Conservation (phyloP, 2,797 vertebrate genomes). For the Pseudotriccus pelzelni region DNA sequence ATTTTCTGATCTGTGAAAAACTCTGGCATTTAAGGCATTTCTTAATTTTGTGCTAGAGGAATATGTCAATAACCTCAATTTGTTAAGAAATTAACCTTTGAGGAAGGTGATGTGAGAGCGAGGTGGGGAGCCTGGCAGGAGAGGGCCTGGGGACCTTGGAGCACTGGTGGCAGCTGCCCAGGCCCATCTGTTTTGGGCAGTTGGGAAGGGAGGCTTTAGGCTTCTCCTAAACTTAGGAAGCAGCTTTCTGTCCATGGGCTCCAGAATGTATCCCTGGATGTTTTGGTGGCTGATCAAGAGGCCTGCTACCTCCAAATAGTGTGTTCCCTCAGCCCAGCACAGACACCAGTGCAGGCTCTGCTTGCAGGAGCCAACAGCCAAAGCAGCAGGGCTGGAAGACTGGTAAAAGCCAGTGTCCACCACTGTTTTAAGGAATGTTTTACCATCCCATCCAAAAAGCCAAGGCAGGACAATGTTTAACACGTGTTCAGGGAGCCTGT, state of each 20-base stretch:
- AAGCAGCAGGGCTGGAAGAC: neutral
- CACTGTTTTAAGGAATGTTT: neutral
- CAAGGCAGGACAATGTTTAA: neutral
- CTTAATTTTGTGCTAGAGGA: neutral
- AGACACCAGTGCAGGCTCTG: neutral
- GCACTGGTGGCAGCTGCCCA: fast-evolving
- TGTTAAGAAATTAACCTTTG: neutral
- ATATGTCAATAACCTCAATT: neutral
- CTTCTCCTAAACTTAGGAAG: neutral
- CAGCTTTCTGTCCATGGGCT: neutral
- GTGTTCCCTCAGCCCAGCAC: neutral
- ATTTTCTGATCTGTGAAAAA: neutral
- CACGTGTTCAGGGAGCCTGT: fast-evolving
- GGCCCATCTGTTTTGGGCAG: fast-evolving
- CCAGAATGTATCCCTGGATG: neutral
- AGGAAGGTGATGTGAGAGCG: neutral
- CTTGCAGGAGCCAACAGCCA: neutral
- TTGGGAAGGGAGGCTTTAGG: neutral
- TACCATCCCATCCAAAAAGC: neutral
- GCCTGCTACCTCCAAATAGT: neutral
- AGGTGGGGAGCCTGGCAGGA: neutral
- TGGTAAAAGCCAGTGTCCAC: neutral
- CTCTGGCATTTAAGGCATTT: neutral
- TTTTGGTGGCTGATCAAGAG: neutral
- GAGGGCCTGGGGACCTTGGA: neutral